These are phyloP conservation scores for Channallabes apus DNA, from an alignment of 2,797 vertebrate genomes.

Conservation along the genomic window DNA sequence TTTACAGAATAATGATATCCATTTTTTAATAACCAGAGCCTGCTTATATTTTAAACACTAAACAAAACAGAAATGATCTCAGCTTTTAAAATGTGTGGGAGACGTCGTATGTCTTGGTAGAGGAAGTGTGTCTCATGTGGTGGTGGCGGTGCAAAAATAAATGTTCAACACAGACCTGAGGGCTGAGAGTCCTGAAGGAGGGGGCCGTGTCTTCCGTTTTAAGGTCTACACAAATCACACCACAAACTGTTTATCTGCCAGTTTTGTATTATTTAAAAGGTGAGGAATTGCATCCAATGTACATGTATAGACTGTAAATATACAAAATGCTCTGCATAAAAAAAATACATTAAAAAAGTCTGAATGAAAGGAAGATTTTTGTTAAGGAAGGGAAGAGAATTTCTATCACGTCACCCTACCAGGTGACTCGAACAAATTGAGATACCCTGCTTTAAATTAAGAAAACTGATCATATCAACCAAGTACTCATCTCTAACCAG, in stretches of 20 bases:
- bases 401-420: background rate
- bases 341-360: background rate
- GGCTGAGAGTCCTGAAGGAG: constrained; percentile 14
- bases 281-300: background rate
- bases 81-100: background rate
- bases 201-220: background rate
- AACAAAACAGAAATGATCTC: background rate
- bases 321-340: background rate
- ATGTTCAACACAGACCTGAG: constrained; percentile 32
- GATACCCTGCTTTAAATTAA: background rate
- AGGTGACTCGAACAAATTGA: background rate
- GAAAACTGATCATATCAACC: background rate
- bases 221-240: background rate
- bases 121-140: constrained; percentile 43
- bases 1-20: too few species aligned
- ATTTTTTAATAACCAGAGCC: background rate
- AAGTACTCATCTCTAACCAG: background rate
- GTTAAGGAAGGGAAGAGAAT: background rate
- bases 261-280: background rate
- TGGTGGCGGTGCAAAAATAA: constrained; percentile 23
- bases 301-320: background rate
- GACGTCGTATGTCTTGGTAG: background rate
- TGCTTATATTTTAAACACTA: background rate
- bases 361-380: background rate
- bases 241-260: background rate